Base-by-base conservation (phyloP, 2,113 vertebrate genomes). In the Motacilla tschutschensis region DNA sequence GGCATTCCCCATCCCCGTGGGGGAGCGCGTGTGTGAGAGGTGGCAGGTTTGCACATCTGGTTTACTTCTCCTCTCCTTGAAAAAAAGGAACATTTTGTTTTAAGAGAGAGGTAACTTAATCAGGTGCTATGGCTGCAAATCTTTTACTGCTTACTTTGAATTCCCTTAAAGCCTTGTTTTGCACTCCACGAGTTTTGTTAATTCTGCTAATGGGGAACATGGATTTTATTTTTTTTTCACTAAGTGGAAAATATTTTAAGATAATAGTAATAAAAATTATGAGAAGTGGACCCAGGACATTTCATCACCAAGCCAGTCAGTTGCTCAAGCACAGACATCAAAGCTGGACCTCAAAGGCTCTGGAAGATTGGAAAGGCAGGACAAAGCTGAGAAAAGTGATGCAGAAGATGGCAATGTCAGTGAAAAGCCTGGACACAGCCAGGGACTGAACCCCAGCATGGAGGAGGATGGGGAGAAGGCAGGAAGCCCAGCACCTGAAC, bases 91-190 rank as follows among this genome's bases (percentile, higher is more conserved):
- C 91, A 94, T 85, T 94, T 95, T 91, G 78, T 87, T 95, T 93
- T 92, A 90, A 93, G 72, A 85, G 83, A 93, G 94, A 93, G 85
- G 87, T 92, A 95, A 93, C 93, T 92, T 93, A 95, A 95, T 95
- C 93, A 95, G 90, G 92, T 96, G 93, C 77, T 90, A 88, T 12
- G 83, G 87, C 89, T 95, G 92, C 87, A 93, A 91, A 93, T 76
- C 75, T 94, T 96, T 93, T 91, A 87, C 90, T 92, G 90, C 78
- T 86, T 79, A 78, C 77, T 92, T 89, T 89, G 91, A 93, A 92
- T 94, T 89, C 89, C 51, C 89, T 75, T 50, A 82, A 83, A 91
- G 63, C 72, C 59, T 47, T 79, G 43, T 28, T 86, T 55, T 62
- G 79, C 1, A 0, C 62, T 87, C 70, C 35, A 74, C 0, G 0